A percentile compares a stretch with the other conserved stretches of the same genome.
phyloP scores from a whole-genome alignment of 2,113 vertebrate genomes.

The Seriola aureovittata region DNA sequence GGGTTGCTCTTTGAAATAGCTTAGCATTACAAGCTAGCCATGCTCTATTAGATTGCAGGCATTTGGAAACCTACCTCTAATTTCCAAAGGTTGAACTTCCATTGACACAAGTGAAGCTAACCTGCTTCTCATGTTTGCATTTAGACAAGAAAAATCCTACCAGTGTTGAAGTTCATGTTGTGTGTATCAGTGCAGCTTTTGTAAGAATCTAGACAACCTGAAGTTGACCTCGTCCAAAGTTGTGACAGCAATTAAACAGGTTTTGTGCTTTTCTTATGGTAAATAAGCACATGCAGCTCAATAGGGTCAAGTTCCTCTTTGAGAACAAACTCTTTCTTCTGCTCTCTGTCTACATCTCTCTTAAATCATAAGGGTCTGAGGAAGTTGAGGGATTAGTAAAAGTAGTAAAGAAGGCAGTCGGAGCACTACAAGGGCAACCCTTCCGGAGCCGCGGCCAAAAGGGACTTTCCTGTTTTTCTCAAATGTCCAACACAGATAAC shows the following conservation, averaged over 20 bases:
- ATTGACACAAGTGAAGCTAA: conserved; percentile 29
- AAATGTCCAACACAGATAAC: conserved; percentile 41
- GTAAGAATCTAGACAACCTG: not conserved
- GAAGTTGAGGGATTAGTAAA: conserved; percentile 52
- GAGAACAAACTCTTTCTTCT: conserved; percentile 13
- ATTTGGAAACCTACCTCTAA: conserved; percentile 49
- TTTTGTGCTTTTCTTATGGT: conserved; percentile 1
- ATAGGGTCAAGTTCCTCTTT: conserved; percentile 19
- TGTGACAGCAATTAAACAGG: conserved; percentile 6
- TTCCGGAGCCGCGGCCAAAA: conserved; percentile 10
- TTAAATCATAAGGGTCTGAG: conserved; percentile 29
- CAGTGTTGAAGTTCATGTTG: conserved; percentile 8
- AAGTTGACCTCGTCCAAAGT: conserved; percentile 13
- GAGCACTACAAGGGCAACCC: conserved; percentile 38
- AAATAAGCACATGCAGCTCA: not conserved
- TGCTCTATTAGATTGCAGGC: conserved; percentile 50
- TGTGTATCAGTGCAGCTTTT: not conserved
- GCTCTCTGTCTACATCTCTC: conserved; percentile 11
- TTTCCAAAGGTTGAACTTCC: conserved; percentile 59
- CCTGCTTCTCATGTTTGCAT: conserved; percentile 11
- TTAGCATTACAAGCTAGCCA: conserved; percentile 45
- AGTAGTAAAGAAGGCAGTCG: conserved; percentile 41
- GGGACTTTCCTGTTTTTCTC: conserved; percentile 46
- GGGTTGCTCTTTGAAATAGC: conserved; percentile 56
- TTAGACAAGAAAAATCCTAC: not conserved